Evolutionary conservation across 2,888 invertebrate genomes (phyloP).

Genomic region (Chesias legatella): DNA sequence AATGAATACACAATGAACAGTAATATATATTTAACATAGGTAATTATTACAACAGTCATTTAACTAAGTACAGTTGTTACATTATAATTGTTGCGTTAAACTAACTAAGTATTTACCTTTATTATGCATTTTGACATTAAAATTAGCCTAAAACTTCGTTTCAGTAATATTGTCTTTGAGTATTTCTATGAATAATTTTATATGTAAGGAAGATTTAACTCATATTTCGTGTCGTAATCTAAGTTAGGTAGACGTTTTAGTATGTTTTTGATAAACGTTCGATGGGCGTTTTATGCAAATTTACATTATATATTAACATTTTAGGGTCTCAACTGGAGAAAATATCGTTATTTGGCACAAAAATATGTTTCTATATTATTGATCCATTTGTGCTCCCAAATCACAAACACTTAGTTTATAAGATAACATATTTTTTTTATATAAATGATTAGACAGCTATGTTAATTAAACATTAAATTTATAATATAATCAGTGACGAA

Average conservation of each 20-base stretch:
- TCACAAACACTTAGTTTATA: constrained; percentile 29
- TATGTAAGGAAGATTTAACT: too few species aligned
- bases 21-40: too few species aligned
- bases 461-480: constrained; percentile 36
- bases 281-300: too few species aligned
- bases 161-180: constrained; percentile 46
- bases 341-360: constrained; percentile 41
- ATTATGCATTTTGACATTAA: constrained; percentile 40
- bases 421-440: constrained; percentile 1
- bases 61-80: neutral
- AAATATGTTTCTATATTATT: constrained; percentile 41
- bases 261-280: too few species aligned
- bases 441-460: too few species aligned
- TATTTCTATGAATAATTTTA: constrained; percentile 22
- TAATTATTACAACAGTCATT: neutral
- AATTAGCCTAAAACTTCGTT: constrained; percentile 34
- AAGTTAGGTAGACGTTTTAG: too few species aligned
- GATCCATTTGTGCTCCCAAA: constrained; percentile 60
- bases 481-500: constrained; percentile 54
- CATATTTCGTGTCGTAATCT: too few species aligned
- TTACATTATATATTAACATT: too few species aligned
- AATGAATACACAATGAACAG: too few species aligned
- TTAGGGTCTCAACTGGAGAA: neutral
- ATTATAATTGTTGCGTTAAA: constrained; percentile 48
- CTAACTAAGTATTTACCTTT: constrained; percentile 30